Evolutionary conservation across 1,140 invertebrate species (phyloP).

Genomic region (Meloidogyne chitwoodi): DNA sequence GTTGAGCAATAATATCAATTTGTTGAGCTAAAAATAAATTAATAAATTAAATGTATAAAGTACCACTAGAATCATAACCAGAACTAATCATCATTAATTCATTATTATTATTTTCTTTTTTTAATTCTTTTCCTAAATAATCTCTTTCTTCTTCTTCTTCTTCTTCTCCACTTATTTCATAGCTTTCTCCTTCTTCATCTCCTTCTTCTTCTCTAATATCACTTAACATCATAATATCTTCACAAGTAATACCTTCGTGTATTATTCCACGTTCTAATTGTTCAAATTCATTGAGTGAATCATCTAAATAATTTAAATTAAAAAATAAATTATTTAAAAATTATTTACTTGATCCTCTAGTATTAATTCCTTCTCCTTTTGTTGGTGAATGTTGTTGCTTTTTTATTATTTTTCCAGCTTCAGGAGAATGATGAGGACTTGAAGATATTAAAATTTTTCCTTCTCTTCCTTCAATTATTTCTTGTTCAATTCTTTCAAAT

Average conservation of each 20-base stretch:
- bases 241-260: conserved; percentile 17
- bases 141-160: conserved; percentile 16
- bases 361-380: background rate
- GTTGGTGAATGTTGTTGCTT: background rate
- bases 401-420: background rate
- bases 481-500: conserved; percentile 19
- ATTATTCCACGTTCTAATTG: conserved; percentile 49
- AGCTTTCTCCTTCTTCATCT: background rate
- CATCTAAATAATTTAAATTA: background rate
- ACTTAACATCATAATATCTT: conserved; percentile 30
- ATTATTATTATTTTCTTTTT: background rate
- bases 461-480: conserved; percentile 1
- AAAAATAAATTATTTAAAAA: background rate
- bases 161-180: conserved; percentile 11
- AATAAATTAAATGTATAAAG: too few relatives aligned
- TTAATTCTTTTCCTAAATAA: background rate
- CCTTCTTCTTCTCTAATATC: conserved; percentile 32
- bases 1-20: background rate
- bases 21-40: background rate
- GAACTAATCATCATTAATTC: background rate
- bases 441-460: background rate
- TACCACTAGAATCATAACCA: background rate
- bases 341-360: background rate
- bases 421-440: background rate
- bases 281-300: conserved; percentile 53